These are phyloP conservation scores for Passer montanus DNA, from an alignment of 2,113 vertebrate genomes.

Conservation along the genomic window DNA sequence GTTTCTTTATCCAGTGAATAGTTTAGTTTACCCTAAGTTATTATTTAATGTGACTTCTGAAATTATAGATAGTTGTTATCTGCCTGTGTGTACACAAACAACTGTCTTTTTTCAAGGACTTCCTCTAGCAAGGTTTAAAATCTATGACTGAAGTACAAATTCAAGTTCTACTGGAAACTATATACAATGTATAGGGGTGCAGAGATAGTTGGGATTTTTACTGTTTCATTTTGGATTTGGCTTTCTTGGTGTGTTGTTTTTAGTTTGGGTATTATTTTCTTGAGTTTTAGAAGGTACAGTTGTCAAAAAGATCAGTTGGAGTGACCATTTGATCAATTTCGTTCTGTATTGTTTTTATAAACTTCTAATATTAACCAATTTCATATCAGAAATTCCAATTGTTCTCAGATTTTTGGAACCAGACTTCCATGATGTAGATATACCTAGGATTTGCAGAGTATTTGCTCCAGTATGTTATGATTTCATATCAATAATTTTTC, in stretches of 20 bases:
- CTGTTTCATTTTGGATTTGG: background rate
- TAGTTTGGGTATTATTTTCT: background rate
- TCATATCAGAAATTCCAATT: background rate
- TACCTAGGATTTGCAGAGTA: background rate
- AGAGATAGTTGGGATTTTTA: background rate
- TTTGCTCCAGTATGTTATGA: background rate
- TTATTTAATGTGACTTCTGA: background rate
- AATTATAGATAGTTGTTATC: background rate
- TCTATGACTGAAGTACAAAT: background rate
- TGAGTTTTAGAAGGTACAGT: background rate
- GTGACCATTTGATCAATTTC: background rate
- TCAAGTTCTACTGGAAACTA: background rate
- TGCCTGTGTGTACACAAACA: background rate
- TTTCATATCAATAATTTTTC: background rate
- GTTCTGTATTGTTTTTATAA: background rate
- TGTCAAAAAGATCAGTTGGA: background rate
- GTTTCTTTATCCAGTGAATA: background rate
- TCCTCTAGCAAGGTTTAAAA: background rate
- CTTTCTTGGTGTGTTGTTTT: background rate
- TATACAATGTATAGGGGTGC: background rate
- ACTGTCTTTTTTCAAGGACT: background rate
- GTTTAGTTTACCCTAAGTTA: background rate
- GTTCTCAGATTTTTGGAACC: background rate
- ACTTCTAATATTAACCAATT: background rate
- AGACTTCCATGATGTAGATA: background rate